Evolutionary conservation across 2,797 vertebrate genomes (phyloP).

Genomic region (Vultur gryphus): DNA sequence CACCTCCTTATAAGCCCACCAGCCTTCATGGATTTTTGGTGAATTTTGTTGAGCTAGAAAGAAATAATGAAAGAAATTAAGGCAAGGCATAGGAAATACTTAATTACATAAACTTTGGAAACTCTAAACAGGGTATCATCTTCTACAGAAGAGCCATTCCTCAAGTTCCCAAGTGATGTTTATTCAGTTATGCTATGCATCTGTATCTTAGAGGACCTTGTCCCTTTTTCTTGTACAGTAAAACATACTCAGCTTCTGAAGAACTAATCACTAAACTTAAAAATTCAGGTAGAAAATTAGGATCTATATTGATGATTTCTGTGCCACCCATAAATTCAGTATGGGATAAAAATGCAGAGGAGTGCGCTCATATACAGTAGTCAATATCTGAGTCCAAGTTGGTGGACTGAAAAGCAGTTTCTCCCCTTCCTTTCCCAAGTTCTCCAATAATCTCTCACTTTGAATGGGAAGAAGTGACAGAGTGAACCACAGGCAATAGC

Average conservation of each 20-base stretch:
- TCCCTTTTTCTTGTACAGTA: not conserved
- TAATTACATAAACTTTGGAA: not conserved
- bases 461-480: not conserved
- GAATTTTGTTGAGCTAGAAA: conserved; percentile 91
- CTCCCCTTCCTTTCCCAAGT: not conserved
- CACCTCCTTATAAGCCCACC: conserved; percentile 99
- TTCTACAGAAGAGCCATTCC: not conserved
- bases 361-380: not conserved
- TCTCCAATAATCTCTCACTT: not conserved
- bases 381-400: not conserved
- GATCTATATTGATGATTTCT: not conserved
- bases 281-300: not conserved
- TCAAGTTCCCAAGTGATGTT: not conserved
- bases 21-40: conserved; percentile 98
- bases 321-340: not conserved
- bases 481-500: not conserved
- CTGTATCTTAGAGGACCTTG: not conserved
- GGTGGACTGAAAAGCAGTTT: not conserved
- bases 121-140: not conserved
- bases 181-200: not conserved
- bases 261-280: not conserved
- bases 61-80: conserved; percentile 49
- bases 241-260: not conserved
- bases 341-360: not conserved
- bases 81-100: not conserved